phyloP scores from a whole-genome alignment of 64 coral and sea anemone genomes.

The Hydrozoanthus tunicans region DNA sequence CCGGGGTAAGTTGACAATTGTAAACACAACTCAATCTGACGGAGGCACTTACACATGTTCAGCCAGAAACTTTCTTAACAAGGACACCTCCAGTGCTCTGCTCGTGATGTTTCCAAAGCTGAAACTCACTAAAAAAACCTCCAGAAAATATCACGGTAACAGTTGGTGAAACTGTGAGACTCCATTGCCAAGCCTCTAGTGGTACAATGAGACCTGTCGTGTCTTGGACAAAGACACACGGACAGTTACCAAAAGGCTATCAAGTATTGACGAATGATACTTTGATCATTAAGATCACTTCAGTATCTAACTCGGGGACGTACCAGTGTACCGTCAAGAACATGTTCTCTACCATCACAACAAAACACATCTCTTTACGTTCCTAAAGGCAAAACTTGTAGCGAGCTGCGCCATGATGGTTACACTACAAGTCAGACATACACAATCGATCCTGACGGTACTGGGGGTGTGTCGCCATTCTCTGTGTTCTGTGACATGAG shows the following conservation, averaged over 20 bases:
- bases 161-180: not conserved
- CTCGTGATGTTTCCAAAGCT: conserved; percentile 24
- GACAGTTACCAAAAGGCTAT: conserved; percentile 5
- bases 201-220: conserved; percentile 9
- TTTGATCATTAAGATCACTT: conserved; percentile 48
- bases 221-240: conserved; percentile 33
- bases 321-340: conserved; percentile 53
- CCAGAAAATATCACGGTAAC: not conserved
- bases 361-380: conserved; percentile 21
- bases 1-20: not conserved
- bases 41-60: conserved; percentile 50
- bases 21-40: conserved; percentile 40
- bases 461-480: not conserved
- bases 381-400: conserved; percentile 50
- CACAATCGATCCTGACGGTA: not conserved
- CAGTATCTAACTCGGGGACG: conserved; percentile 32
- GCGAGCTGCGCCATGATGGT: conserved; percentile 55
- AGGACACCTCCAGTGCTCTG: conserved; percentile 38
- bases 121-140: conserved; percentile 48
- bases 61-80: conserved; percentile 59
- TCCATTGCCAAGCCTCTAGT: conserved; percentile 43
- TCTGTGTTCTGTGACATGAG: not conserved
- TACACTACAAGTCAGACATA: not conserved
- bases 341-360: conserved; percentile 5
- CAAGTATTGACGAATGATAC: conserved; percentile 54